Evolutionary conservation across 2,797 vertebrate species (phyloP).

Genomic region (Pseudochirops cupreus): DNA sequence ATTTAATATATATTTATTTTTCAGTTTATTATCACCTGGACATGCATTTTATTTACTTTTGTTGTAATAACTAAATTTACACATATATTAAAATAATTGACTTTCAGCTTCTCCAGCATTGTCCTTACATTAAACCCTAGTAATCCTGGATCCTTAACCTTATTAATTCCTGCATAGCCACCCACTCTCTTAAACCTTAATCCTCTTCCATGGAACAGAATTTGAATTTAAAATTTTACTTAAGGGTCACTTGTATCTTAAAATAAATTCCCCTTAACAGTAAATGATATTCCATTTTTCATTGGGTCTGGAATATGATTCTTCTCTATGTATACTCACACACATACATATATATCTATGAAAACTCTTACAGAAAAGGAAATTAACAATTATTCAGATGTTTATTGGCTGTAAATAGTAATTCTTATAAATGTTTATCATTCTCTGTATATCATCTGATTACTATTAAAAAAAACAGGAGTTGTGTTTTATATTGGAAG

Average conservation of each 20-base stretch:
- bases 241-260: background rate
- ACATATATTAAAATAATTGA: background rate
- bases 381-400: background rate
- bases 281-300: background rate
- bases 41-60: background rate
- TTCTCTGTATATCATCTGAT: background rate
- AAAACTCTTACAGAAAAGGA: background rate
- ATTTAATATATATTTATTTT: too few relatives aligned
- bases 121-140: background rate
- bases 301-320: background rate
- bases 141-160: background rate
- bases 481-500: slow-evolving; percentile 11
- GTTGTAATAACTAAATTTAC: background rate
- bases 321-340: background rate
- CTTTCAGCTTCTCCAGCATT: background rate
- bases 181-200: background rate
- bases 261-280: background rate
- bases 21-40: background rate
- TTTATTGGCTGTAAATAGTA: background rate
- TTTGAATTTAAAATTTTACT: background rate
- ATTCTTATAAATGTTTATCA: background rate
- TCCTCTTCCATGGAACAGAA: background rate
- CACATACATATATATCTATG: background rate
- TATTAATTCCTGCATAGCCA: background rate
- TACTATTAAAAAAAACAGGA: background rate